Base-by-base conservation (phyloP, 2,888 invertebrate genomes). In the Baronia brevicornis region DNA sequence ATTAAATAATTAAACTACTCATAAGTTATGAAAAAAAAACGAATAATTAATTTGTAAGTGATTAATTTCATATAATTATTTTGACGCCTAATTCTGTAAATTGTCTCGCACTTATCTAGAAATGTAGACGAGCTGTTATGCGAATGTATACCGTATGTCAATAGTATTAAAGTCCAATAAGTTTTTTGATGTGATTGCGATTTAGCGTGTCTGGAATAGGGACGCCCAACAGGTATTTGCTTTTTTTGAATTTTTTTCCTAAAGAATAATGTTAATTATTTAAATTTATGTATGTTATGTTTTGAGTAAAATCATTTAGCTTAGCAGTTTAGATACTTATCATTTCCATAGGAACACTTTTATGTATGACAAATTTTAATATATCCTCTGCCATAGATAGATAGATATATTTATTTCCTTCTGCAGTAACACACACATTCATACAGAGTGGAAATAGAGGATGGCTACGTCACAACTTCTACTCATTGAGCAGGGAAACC, bases 71-170 rank as follows among this genome's bases (percentile, higher is more conserved):
- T 58, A 55, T 62, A 60, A 65, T 67, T 68, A 71, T 59, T 47
- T 30, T 9, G 37, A 44, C 46, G 56, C 44, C 46, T 44, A 77
- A 79, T 73, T 79, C 77, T 66, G 57, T 36, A 59, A 57, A 62
- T 66, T 44, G 58, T 46, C 49, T 67, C 53, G 51, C 39, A 48
- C 45, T 42, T 33, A 45, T 43, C 54, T 54, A 46, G 54, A 39
- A 38, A 32, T 31, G 36, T 35, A 43, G 37, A 17, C 36, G 33
- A 34, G 33, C 35, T 46, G 44, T 38, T 53, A 50, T 47, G 44
- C 48, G 31, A 70, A 54, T 57, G 39, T 68, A 32, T 39, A 48
- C 57, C 53, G 55, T 75, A 68, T 43, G n/a, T 0, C 0, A 0
- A 2, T 28, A 0, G 34, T 0, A 21, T 51, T 74, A 74, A 57